Conservation (phyloP, 2,113 vertebrate species). For the Rhegmatorhina hoffmannsi region DNA sequence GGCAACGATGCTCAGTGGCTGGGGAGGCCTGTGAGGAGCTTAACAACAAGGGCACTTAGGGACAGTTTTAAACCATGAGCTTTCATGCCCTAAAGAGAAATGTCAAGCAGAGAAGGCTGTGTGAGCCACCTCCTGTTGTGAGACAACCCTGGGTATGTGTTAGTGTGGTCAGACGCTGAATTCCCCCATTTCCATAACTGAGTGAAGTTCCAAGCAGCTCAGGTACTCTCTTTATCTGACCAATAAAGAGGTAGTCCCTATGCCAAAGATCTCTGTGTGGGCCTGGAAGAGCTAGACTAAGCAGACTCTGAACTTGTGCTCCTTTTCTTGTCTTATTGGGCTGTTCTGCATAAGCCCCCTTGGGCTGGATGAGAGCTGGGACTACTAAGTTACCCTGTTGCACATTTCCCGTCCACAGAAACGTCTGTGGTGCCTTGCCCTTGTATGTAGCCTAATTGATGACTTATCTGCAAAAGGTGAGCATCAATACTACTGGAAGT, state of each 20-base stretch:
- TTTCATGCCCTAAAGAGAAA: not conserved
- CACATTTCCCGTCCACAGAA: not conserved
- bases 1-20: accelerated
- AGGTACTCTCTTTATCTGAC: not conserved
- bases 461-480: not conserved
- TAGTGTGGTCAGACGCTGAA: not conserved
- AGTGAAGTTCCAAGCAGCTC: not conserved
- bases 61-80: not conserved
- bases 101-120: not conserved
- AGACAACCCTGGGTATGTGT: not conserved
- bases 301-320: not conserved
- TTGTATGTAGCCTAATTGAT: not conserved
- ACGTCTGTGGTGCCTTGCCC: not conserved
- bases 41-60: not conserved
- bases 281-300: not conserved
- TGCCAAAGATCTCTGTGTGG: not conserved
- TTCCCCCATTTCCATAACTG: not conserved
- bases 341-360: not conserved
- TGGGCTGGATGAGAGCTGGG: not conserved
- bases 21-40: not conserved
- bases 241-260: not conserved
- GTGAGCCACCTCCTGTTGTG: accelerated
- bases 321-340: not conserved
- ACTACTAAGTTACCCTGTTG: not conserved
- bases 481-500: not conserved